Conservation (phyloP, 2,888 invertebrate species). For the Frankliniella fusca region DNA sequence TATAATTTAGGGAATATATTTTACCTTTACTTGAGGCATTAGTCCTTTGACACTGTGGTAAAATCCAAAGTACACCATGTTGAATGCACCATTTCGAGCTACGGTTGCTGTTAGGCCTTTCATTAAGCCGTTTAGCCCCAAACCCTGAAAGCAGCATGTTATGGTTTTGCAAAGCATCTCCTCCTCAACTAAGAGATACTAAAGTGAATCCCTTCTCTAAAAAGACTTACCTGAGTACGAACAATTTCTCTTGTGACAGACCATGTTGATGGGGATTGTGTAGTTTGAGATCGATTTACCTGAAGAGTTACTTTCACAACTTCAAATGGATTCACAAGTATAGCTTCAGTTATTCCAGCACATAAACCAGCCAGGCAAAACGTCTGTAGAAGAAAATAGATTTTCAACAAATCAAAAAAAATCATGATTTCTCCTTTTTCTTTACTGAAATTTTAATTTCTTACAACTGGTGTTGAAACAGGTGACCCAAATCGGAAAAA, state of each 20-base stretch:
- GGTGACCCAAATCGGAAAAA: conserved; percentile 74
- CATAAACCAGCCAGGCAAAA: conserved; percentile 83
- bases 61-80: conserved; percentile 92
- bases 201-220: background rate
- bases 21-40: conserved; percentile 62
- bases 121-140: conserved; percentile 75
- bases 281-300: conserved; percentile 62
- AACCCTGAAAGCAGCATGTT: conserved; percentile 52
- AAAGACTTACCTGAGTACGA: conserved; percentile 50
- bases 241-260: conserved; percentile 75
- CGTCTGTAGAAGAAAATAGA: conserved; percentile 57
- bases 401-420: background rate
- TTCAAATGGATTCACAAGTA: conserved; percentile 91
- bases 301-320: conserved; percentile 90
- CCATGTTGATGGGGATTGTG: conserved; percentile 70
- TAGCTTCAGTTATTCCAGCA: conserved; percentile 86
- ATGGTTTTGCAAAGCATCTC: background rate
- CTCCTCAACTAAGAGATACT: background rate
- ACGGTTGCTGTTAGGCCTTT: conserved; percentile 87
- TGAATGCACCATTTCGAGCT: conserved; percentile 84
- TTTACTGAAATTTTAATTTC: conserved; percentile 41
- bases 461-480: conserved; percentile 72
- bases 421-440: background rate
- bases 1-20: conserved; percentile 35
- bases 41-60: conserved; percentile 84